Conservation (phyloP, 2,888 invertebrate genomes). For the Drosophila paramelanica region DNA sequence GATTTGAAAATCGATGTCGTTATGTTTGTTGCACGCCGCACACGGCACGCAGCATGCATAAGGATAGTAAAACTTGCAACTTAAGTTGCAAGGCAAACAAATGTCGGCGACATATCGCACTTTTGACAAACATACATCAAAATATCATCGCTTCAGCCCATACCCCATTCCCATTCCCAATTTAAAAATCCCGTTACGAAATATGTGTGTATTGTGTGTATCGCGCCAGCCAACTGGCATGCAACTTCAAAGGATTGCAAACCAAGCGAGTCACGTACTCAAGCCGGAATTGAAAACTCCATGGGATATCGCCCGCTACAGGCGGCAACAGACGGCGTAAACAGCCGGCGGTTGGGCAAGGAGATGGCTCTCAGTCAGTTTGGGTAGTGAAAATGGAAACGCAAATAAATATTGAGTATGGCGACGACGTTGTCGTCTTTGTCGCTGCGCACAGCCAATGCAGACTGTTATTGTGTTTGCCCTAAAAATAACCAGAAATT, state of each 20-base stretch:
- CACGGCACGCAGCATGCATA: slow-evolving; percentile 21
- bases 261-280: slow-evolving; percentile 59
- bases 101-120: slow-evolving; percentile 36
- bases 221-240: slow-evolving; percentile 20
- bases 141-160: slow-evolving; percentile 28
- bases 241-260: slow-evolving; percentile 62
- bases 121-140: slow-evolving; percentile 56
- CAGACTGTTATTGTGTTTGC: slow-evolving; percentile 61
- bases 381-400: slow-evolving; percentile 58
- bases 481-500: slow-evolving; percentile 65
- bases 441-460: slow-evolving; percentile 26
- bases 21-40: slow-evolving; percentile 33
- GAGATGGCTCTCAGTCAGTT: slow-evolving; percentile 12
- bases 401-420: slow-evolving; percentile 70
- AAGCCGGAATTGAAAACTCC: slow-evolving; percentile 67
- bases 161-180: background rate
- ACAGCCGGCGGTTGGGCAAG: slow-evolving; percentile 6
- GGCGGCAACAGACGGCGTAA: slow-evolving; percentile 19
- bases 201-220: background rate
- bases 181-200: slow-evolving; percentile 4
- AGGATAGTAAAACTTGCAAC: slow-evolving; percentile 20
- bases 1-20: slow-evolving; percentile 31
- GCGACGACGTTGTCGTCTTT: slow-evolving; percentile 35
- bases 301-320: slow-evolving; percentile 46
- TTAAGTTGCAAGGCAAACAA: slow-evolving; percentile 46